A percentile compares a stretch with the other conserved stretches of the same genome.
Conservation (phyloP, 1,140 invertebrate genomes). For the Oreohelix idahoensis region DNA sequence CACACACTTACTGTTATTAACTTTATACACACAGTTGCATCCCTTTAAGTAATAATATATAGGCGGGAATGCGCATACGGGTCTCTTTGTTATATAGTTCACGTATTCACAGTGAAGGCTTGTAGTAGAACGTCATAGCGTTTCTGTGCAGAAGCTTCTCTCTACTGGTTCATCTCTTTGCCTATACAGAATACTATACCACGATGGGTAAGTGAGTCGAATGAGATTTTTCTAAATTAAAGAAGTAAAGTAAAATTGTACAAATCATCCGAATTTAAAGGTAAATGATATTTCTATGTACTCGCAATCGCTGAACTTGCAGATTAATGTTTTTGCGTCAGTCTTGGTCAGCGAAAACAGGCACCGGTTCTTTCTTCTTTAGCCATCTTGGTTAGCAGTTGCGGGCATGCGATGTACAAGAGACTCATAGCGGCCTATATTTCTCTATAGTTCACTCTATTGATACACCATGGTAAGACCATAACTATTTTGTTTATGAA, state of each 20-base stretch:
- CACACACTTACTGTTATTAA: not conserved
- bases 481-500: slow-evolving; percentile 7
- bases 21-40: not conserved
- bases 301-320: slow-evolving; percentile 23
- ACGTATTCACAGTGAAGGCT: slow-evolving; percentile 40
- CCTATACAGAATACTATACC: slow-evolving; percentile 43
- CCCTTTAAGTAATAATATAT: slow-evolving; percentile 30
- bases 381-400: slow-evolving; percentile 47
- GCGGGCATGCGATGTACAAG: slow-evolving; percentile 30
- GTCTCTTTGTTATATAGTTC: slow-evolving; percentile 46
- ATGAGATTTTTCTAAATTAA: slow-evolving; percentile 37
- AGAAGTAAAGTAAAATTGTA: slow-evolving; percentile 26
- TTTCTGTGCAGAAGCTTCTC: slow-evolving; percentile 37
- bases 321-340: slow-evolving; percentile 41
- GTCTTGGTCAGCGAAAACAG: slow-evolving; percentile 36
- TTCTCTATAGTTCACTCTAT: slow-evolving; percentile 25
- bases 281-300: slow-evolving; percentile 11
- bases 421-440: slow-evolving; percentile 24
- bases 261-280: slow-evolving; percentile 32
- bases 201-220: slow-evolving; percentile 45
- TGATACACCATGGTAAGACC: slow-evolving; percentile 11
- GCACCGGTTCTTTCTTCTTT: slow-evolving; percentile 47
- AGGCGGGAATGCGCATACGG: slow-evolving; percentile 47
- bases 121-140: slow-evolving; percentile 43
- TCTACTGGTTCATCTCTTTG: slow-evolving; percentile 30